A percentile compares a stretch with the other conserved stretches of the same genome.
phyloP scores from a whole-genome alignment of 2,888 invertebrate genomes.

The Drosophila borealis region DNA sequence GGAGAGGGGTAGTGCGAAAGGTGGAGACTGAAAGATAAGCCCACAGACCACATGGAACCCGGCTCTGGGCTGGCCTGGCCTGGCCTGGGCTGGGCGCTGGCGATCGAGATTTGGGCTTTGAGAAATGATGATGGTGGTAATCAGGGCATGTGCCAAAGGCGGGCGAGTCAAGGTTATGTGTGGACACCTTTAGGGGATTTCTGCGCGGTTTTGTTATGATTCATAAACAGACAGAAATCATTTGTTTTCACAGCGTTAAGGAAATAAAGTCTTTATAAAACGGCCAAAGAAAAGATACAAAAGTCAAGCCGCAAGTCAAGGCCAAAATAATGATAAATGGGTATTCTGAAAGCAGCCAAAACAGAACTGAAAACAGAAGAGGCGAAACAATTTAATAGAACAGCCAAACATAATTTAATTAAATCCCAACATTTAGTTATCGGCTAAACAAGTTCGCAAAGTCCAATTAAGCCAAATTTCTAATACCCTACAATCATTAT shows the following conservation, averaged over 20 bases:
- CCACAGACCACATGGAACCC: slow-evolving; percentile 45
- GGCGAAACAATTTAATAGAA: slow-evolving; percentile 19
- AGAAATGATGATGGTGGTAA: slow-evolving; percentile 51
- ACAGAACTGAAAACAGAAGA: slow-evolving; percentile 35
- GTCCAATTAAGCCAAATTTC: background rate
- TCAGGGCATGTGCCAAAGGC: slow-evolving; percentile 52
- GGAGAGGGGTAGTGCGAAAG: slow-evolving; percentile 4
- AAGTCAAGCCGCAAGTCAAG: slow-evolving; percentile 40
- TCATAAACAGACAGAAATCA: slow-evolving; percentile 29
- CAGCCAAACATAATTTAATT: slow-evolving; percentile 41
- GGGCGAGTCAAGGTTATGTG: slow-evolving; percentile 50
- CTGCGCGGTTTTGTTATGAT: slow-evolving; percentile 27
- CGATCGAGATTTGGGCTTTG: slow-evolving; percentile 36
- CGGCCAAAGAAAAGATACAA: slow-evolving; percentile 25
- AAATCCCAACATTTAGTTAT: slow-evolving; percentile 23
- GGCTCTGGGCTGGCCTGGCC: slow-evolving; percentile 28
- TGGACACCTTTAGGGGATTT: slow-evolving; percentile 17
- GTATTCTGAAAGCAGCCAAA: slow-evolving; percentile 38
- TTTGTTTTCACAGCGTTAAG: slow-evolving; percentile 36
- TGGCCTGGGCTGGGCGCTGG: slow-evolving; percentile 33
- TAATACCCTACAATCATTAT: background rate
- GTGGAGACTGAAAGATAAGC: slow-evolving; percentile 17
- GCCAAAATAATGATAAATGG: slow-evolving; percentile 50
- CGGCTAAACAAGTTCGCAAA: slow-evolving; percentile 27
- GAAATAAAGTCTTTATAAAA: slow-evolving; percentile 37